Conservation (phyloP, 35 echinoderm and acorn worm species). For the Antedon bifida region DNA sequence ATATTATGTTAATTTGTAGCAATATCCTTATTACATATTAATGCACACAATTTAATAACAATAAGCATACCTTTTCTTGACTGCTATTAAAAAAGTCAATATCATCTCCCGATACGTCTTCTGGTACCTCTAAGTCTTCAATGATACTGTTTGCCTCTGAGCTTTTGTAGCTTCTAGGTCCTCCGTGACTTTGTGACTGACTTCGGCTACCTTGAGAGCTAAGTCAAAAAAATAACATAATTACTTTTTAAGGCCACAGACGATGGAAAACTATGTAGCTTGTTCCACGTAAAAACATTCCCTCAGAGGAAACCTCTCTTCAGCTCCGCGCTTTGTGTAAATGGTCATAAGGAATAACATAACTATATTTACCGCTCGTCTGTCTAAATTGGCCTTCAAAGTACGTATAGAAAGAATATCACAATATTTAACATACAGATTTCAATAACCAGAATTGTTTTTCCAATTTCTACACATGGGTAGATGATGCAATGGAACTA, state of each 20-base stretch:
- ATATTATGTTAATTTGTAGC: too few relatives aligned
- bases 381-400: too few relatives aligned
- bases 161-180: conserved; percentile 20
- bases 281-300: too few relatives aligned
- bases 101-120: conserved; percentile 59
- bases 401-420: not conserved
- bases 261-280: too few relatives aligned
- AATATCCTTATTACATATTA: too few relatives aligned
- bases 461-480: too few relatives aligned
- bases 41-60: too few relatives aligned
- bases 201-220: conserved; percentile 16
- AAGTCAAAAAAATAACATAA: not conserved
- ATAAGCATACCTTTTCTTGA: conserved; percentile 54
- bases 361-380: too few relatives aligned
- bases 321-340: too few relatives aligned
- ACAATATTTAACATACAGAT: not conserved
- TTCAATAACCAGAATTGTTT: too few relatives aligned
- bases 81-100: conserved; percentile 80
- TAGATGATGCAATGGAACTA: too few relatives aligned
- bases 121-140: conserved; percentile 44
- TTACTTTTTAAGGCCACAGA: not conserved
- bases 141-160: conserved; percentile 42
- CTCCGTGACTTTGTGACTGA: conserved; percentile 19
- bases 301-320: too few relatives aligned
- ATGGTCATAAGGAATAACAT: not conserved